Evolutionary conservation across 2,797 vertebrate genomes (phyloP), one percentile per base, ranked within the genome.

Genomic region (Eospalax fontanierii): DNA sequence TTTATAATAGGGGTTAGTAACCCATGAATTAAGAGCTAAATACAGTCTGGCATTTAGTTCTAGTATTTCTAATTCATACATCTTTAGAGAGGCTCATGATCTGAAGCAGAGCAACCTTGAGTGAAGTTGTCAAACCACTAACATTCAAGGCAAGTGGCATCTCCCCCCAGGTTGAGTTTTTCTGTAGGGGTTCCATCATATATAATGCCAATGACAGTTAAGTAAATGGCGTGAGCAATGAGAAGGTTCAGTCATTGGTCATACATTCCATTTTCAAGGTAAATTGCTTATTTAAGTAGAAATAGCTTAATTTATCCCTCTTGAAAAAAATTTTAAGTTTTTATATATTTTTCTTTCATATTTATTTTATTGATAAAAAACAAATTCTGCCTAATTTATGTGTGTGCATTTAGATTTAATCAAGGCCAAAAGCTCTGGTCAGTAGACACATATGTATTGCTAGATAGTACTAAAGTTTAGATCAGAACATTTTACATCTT

Each of bases 1-100:
- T 94, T 95, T 86, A 76, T 97, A 95, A 86, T 96, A 91, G 82
- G 59, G 92, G 87, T 91, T 87, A 79, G 81, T 54, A 78, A 93
- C 92, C 95, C 95, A 46, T 93, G 89, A 95, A 95, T 96, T 97
- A 91, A 96, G 75, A 95, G 74, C 91, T 97, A 95, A 97, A 76
- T 87, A 81, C 70, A 91, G 89, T n/a, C 63, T 88, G 40, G 81
- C 76, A 94, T 94, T 96, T 96, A 95, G 93, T 89, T 63, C 59
- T 87, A 79, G 80, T n/a, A 86, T 84, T 90, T 96, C 89, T 95
- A 84, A 91, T 91, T 97, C 78, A 68, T 95, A 74, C 83, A 70
- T 93, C 61, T 94, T 96, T 95, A 96, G 93, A 87, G 89, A 86
- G 81, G 46, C 74, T 87, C 87, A 38, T 68, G 28, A 70, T 94